Evolutionary conservation across 2,797 vertebrate genomes (phyloP).

Genomic region (Hippocampus kuda): DNA sequence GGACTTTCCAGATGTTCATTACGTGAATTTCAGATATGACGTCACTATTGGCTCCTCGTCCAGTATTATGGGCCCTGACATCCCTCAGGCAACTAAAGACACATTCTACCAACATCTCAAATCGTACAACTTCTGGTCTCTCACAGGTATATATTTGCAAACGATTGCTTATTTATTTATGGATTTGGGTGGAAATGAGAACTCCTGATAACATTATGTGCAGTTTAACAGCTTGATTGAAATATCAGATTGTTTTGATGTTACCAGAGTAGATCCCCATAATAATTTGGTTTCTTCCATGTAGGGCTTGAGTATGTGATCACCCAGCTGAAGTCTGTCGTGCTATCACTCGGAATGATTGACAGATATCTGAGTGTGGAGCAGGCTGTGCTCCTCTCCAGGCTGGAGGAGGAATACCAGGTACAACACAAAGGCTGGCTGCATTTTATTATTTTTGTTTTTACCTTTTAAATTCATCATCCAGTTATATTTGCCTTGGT

Average conservation of each 20-base stretch:
- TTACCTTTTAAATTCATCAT: no score
- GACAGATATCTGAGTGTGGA: conserved; percentile 86
- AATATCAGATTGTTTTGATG: not conserved
- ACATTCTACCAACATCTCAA: conserved; percentile 78
- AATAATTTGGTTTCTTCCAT: conserved; percentile 16
- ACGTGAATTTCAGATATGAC: conserved; percentile 68
- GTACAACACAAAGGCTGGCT: conserved; percentile 49
- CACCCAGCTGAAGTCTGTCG: conserved; percentile 87
- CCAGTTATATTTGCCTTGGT: no score
- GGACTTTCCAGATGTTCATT: conserved; percentile 2
- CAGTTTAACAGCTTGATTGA: not conserved
- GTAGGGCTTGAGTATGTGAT: conserved; percentile 90
- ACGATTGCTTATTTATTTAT: not conserved
- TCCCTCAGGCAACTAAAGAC: conserved; percentile 80
- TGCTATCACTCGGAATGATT: conserved; percentile 80
- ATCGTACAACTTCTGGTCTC: conserved; percentile 87
- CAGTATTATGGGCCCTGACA: conserved; percentile 84
- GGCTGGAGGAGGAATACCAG: conserved; percentile 95
- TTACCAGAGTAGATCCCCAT: not conserved
- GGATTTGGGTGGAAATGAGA: not conserved
- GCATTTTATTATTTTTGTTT: no score
- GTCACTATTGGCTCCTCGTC: conserved; percentile 83
- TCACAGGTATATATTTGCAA: conserved; percentile 72
- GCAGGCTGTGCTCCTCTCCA: conserved; percentile 84
- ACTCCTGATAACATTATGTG: not conserved